Conservation (phyloP, 1,140 invertebrate genomes). For the Leptinotarsa lineolata region DNA sequence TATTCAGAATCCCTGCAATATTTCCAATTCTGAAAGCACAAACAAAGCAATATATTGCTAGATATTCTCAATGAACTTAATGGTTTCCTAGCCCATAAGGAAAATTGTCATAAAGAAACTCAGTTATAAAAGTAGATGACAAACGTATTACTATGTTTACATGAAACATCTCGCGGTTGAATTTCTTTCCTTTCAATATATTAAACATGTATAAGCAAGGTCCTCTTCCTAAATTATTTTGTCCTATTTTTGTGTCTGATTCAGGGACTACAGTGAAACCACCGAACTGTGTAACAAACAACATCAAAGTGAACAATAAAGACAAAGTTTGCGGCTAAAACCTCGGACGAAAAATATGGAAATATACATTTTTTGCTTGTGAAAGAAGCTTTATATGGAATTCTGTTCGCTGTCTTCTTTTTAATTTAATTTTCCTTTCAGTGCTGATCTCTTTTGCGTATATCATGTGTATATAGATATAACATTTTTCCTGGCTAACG, state of each 20-base stretch:
- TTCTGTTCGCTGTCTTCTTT: constrained; percentile 3
- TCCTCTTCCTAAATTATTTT: constrained; percentile 8
- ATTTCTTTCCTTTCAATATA: background rate
- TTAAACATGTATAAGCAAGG: constrained; percentile 9
- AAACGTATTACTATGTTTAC: constrained; percentile 1
- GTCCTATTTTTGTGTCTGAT: constrained; percentile 11
- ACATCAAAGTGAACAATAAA: constrained; percentile 22
- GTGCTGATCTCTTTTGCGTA: background rate
- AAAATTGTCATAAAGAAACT: background rate
- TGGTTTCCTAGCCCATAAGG: background rate
- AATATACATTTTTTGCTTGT: constrained; percentile 10
- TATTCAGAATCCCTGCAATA: too few relatives aligned
- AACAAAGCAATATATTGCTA: background rate
- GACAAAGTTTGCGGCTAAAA: constrained; percentile 19
- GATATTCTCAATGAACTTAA: background rate
- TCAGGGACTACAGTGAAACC: background rate
- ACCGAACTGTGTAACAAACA: constrained; percentile 13
- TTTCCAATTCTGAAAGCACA: too few relatives aligned
- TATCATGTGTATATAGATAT: background rate
- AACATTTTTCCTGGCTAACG: too few relatives aligned
- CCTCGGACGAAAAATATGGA: constrained; percentile 16
- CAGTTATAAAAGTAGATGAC: background rate
- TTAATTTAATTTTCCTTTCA: background rate
- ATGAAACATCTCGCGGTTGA: background rate
- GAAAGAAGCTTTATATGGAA: background rate